phyloP scores from a whole-genome alignment of 2,888 invertebrate species.

The Campaea margaritaria region DNA sequence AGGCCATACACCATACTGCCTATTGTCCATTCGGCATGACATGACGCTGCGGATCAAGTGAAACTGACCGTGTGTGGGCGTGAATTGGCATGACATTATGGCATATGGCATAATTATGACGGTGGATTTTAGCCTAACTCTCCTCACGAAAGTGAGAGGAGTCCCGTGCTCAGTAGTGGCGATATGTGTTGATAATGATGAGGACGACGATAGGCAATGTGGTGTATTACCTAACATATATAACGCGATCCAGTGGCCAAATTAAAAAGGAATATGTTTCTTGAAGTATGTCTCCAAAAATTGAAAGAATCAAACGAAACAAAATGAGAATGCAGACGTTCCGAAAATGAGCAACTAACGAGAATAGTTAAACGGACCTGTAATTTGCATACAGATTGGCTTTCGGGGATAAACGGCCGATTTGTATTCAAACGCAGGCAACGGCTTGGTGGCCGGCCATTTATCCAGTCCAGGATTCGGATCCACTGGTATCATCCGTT shows the following conservation, averaged over 20 bases:
- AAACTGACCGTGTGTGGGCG: too few species aligned
- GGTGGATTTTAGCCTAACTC: too few species aligned
- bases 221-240: too few species aligned
- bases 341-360: constrained; percentile 84
- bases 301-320: constrained; percentile 41
- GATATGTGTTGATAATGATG: too few species aligned
- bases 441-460: constrained; percentile 76
- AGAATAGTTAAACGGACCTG: constrained; percentile 83
- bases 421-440: constrained; percentile 83
- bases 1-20: too few species aligned
- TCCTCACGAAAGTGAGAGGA: too few species aligned
- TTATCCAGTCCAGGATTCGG: constrained; percentile 81
- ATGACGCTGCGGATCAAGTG: too few species aligned
- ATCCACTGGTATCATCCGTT: constrained; percentile 65
- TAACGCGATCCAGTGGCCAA: not conserved
- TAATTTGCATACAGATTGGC: constrained; percentile 85
- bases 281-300: constrained; percentile 16
- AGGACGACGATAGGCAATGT: too few species aligned
- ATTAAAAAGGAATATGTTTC: not conserved
- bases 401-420: constrained; percentile 83
- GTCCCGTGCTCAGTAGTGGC: too few species aligned
- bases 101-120: too few species aligned
- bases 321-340: constrained; percentile 74
- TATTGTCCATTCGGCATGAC: too few species aligned
- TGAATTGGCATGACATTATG: too few species aligned